A percentile compares a stretch with the other conserved stretches of the same genome.
Evolutionary conservation across 2,113 vertebrate genomes (phyloP).

Genomic region (Tenebrosternarchus preto): DNA sequence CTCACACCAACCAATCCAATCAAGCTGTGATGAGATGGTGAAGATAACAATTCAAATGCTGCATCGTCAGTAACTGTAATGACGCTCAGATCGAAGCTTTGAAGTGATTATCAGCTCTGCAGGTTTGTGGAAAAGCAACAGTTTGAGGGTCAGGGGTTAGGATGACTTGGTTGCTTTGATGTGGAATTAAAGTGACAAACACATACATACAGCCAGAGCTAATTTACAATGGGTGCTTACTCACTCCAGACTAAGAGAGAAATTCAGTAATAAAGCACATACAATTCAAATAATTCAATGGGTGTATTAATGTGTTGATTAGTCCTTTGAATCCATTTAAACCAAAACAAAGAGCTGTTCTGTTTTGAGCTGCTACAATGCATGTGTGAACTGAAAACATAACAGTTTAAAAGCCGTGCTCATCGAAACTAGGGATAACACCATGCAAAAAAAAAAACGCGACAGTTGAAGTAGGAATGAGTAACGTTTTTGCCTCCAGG

Average conservation of each 20-base stretch:
- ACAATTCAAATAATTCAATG: not conserved
- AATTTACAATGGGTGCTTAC: not conserved
- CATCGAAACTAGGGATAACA: slow-evolving; percentile 50
- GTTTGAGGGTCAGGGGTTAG: slow-evolving; percentile 16
- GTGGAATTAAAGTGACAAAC: not conserved
- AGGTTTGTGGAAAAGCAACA: slow-evolving; percentile 27
- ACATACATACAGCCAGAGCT: not conserved
- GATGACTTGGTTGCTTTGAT: not conserved
- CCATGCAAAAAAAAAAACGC: slow-evolving; percentile 17
- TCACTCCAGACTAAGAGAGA: not conserved
- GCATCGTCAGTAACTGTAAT: slow-evolving; percentile 26
- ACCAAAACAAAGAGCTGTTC: not conserved
- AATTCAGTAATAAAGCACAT: not conserved
- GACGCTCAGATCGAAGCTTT: slow-evolving; percentile 39
- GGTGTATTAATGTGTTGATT: not conserved
- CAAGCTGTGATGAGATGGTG: slow-evolving; percentile 26
- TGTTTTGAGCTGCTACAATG: not conserved
- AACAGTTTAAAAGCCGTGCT: slow-evolving; percentile 43
- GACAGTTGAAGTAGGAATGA: slow-evolving; percentile 31
- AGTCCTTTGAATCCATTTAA: not conserved
- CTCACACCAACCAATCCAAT: slow-evolving; percentile 38
- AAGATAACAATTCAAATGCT: slow-evolving; percentile 5
- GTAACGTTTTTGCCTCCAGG: slow-evolving; percentile 66
- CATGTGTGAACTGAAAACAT: slow-evolving; percentile 42
- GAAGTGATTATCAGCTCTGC: slow-evolving; percentile 59